Conservation (phyloP, 2,797 vertebrate genomes). For the Lacerta agilis region DNA sequence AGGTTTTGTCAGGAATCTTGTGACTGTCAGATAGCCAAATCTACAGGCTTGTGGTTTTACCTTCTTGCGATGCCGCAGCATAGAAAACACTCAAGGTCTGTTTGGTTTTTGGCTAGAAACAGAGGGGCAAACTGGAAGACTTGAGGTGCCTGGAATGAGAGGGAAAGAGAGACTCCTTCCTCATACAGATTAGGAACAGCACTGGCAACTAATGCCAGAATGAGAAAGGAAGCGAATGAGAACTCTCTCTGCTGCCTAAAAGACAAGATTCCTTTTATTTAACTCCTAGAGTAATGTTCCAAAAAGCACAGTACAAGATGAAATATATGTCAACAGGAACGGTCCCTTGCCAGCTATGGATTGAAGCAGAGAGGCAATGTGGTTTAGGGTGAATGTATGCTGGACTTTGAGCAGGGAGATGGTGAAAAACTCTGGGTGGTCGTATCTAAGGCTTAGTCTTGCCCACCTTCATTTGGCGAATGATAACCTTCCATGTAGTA, state of each 20-base stretch:
- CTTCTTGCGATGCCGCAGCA: not conserved
- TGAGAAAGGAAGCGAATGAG: not conserved
- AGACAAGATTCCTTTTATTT: not conserved
- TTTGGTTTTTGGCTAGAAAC: conserved; percentile 8
- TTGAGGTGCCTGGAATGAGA: not conserved
- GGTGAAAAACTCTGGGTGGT: not conserved
- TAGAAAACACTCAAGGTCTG: not conserved
- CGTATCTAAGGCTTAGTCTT: not conserved
- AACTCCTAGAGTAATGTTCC: not conserved
- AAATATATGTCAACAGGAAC: not conserved
- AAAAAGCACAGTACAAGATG: not conserved
- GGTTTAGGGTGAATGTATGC: not conserved
- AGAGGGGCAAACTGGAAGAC: not conserved
- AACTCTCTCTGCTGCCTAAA: not conserved
- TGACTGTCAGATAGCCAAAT: not conserved
- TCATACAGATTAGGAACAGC: not conserved
- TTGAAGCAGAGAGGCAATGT: not conserved
- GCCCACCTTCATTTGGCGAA: not conserved
- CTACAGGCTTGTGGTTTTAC: not conserved
- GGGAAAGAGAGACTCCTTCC: not conserved
- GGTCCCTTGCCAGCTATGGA: not conserved
- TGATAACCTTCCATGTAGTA: too few relatives aligned
- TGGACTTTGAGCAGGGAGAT: not conserved
- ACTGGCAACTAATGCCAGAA: not conserved
- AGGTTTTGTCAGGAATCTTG: not conserved